These are phyloP conservation scores for Rhipidura dahli DNA, from an alignment of 2,113 vertebrate genomes.

Conservation along the genomic window DNA sequence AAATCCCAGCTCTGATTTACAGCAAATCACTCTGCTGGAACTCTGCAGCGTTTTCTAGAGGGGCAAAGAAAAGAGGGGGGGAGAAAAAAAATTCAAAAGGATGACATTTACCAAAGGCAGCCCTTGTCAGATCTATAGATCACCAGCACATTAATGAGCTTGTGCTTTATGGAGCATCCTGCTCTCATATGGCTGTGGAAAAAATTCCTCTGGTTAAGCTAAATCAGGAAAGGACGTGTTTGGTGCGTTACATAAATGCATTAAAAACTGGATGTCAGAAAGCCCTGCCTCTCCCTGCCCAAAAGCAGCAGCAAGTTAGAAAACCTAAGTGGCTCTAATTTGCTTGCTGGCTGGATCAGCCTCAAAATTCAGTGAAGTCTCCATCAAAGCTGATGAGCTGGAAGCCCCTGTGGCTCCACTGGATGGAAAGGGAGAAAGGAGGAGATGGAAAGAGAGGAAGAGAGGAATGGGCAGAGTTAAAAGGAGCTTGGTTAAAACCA, in stretches of 20 bases:
- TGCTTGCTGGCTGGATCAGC: conserved; percentile 58
- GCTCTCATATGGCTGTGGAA: conserved; percentile 16
- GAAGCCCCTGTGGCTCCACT: conserved; percentile 12
- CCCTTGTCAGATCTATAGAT: conserved; percentile 35
- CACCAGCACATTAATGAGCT: conserved; percentile 43
- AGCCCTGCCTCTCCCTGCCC: conserved; percentile 48
- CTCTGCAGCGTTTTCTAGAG: background rate
- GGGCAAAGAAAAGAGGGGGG: background rate
- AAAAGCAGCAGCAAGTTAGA: conserved; percentile 38
- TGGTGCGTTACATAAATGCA: conserved; percentile 58
- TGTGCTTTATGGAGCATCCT: background rate
- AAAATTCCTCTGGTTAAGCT: conserved; percentile 49
- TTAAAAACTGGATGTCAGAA: conserved; percentile 66
- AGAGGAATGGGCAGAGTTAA: background rate
- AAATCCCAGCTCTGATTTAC: background rate
- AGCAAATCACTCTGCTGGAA: background rate
- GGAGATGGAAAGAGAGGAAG: background rate
- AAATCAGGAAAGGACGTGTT: conserved; percentile 54
- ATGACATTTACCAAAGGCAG: conserved; percentile 28
- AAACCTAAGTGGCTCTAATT: conserved; percentile 63
- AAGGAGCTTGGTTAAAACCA: background rate
- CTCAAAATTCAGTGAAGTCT: conserved; percentile 29
- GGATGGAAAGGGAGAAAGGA: background rate
- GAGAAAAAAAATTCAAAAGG: background rate
- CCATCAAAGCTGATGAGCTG: conserved; percentile 57